A percentile compares a stretch with the other conserved stretches of the same genome.
phyloP scores from a whole-genome alignment of 2,888 invertebrate genomes.

The Empis stercorea region DNA sequence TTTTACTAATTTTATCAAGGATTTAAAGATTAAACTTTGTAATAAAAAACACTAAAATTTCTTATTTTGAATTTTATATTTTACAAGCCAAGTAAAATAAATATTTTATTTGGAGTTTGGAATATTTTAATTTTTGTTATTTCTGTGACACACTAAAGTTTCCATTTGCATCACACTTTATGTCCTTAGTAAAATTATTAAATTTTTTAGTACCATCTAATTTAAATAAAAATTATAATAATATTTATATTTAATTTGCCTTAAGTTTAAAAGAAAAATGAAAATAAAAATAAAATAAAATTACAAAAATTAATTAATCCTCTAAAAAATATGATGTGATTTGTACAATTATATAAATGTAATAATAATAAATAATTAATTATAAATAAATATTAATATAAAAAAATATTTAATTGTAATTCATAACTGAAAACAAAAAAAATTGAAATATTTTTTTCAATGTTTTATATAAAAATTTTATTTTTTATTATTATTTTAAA shows the following conservation, averaged over 20 bases:
- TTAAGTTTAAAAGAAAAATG: neutral
- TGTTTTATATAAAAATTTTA: neutral
- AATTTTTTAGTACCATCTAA: neutral
- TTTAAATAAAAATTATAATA: neutral
- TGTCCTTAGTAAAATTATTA: no score
- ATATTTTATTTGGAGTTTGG: no score
- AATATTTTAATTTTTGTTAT: no score
- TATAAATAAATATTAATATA: neutral
- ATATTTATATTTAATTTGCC: neutral
- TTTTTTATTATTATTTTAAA: neutral
- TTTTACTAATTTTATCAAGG: no score
- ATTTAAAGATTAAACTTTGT: no score
- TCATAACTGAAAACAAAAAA: neutral
- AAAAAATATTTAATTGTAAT: neutral
- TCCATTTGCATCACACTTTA: no score
- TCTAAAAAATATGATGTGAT: neutral
- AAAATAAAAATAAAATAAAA: neutral
- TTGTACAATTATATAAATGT: neutral
- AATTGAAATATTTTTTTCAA: neutral
- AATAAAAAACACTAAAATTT: no score
- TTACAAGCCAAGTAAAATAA: no score
- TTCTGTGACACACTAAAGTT: no score
- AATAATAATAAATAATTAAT: no score
- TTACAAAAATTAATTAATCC: neutral
- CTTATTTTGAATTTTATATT: no score